Evolutionary conservation across 2,797 vertebrate species (phyloP).

Genomic region (Melanotaenia nigrans): DNA sequence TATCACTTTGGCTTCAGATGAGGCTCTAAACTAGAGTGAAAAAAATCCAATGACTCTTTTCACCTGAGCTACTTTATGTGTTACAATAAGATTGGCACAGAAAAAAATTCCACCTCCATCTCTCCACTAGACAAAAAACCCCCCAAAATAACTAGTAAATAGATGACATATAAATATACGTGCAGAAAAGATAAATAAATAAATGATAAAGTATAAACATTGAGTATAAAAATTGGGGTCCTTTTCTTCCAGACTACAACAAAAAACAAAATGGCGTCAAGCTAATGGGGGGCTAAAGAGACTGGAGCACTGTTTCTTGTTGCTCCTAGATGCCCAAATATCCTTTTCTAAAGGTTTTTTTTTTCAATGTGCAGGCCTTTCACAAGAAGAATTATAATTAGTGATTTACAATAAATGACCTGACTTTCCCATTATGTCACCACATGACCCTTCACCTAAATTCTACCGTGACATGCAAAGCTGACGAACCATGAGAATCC

Average conservation of each 20-base stretch:
- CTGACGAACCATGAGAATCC: too few species aligned
- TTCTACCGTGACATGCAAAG: too few species aligned
- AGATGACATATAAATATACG: background rate
- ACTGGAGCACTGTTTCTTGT: too few species aligned
- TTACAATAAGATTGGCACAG: background rate
- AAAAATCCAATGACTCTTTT: constrained; percentile 37
- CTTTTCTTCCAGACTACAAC: background rate
- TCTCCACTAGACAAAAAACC: background rate
- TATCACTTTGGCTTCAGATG: constrained; percentile 73
- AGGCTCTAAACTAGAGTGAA: constrained; percentile 50
- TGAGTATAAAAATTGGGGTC: background rate
- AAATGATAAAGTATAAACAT: background rate
- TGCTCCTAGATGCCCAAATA: too few species aligned
- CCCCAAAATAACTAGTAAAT: background rate
- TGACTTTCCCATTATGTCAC: too few species aligned
- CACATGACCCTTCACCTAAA: too few species aligned
- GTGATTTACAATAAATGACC: too few species aligned
- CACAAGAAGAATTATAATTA: too few species aligned
- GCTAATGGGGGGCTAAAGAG: background rate
- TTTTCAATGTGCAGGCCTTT: too few species aligned
- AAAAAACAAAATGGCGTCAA: background rate
- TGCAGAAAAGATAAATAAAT: background rate
- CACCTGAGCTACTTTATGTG: constrained; percentile 42
- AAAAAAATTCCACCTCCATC: background rate
- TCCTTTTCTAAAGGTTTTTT: too few species aligned